Base-by-base conservation (phyloP, 2,113 vertebrate genomes). In the Ia io region DNA sequence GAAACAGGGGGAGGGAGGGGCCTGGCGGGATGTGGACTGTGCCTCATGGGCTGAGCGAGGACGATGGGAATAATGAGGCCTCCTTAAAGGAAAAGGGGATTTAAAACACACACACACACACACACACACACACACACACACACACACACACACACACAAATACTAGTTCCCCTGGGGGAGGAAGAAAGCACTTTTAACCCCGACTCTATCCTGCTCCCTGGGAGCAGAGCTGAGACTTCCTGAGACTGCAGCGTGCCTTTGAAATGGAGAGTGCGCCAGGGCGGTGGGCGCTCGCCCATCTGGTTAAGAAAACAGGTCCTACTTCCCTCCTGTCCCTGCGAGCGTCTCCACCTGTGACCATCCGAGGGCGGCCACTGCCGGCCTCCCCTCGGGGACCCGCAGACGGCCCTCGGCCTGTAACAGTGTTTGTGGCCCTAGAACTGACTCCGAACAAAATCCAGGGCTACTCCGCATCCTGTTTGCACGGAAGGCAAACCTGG, bases 1-100 rank as follows among this genome's bases (percentile, higher is more conserved):
- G 98, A 98, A 97, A 98, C 9, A 20, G 4, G 2, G 73, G 44
- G 42, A 11, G 44, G 98, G 98, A 96, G 98, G 98, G 97, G 98
- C 97, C 98, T 99, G 98, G 99, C 98, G 98, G 90, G 97, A 98
- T 96, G 97, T 96, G 97, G 98, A 96, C 98, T 98, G 98, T 98
- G 98, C 98, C 98, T 98, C 98, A 98, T 97, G 98, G 98, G 97
- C 98, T 98, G 98, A 97, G 97, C 98, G 84, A 98, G 98, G 98
- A 98, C 97, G 98, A 98, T 98, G 98, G 98, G 97, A 98, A 98
- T 98, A 98, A 98, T 98, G 98, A 98, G 98, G 97, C 96, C 97
- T 97, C 97, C 95, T 98, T 97, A 96, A 97, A 98, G 98, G 96
- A 97, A 98, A 96, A 97, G 94, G 96, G 91, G 94, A 94, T 93